Conservation (phyloP, 1,140 invertebrate species). For the Lethocerus indicus region DNA sequence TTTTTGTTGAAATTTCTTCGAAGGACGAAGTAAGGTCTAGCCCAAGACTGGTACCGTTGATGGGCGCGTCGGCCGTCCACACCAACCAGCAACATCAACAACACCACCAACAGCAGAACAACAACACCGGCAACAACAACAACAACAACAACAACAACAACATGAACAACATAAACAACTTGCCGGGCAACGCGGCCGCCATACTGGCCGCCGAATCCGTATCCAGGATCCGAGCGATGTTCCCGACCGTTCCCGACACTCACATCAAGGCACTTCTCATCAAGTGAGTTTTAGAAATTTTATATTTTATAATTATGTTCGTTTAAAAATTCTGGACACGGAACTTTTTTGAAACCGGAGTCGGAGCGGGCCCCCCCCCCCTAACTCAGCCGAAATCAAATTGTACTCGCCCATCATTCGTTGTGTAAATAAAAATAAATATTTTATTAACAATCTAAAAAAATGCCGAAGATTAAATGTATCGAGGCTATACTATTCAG, state of each 20-base stretch:
- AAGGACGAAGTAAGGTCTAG: constrained; percentile 23
- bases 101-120: no score
- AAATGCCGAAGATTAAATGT: constrained; percentile 20
- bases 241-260: constrained; percentile 74
- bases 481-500: background rate
- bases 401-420: background rate
- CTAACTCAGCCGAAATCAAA: background rate
- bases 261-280: constrained; percentile 72
- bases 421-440: background rate
- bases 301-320: constrained; percentile 11
- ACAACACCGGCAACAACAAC: constrained; percentile 24
- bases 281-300: constrained; percentile 44
- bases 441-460: constrained; percentile 14
- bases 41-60: constrained; percentile 23
- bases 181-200: constrained; percentile 31
- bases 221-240: constrained; percentile 73
- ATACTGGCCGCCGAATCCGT: constrained; percentile 55
- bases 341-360: background rate
- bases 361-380: background rate
- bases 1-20: no score
- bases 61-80: constrained; percentile 28
- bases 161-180: constrained; percentile 33
- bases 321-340: background rate
- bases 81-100: constrained; percentile 29
- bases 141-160: no score